Evolutionary conservation across 1,140 invertebrate species (phyloP).

Genomic region (Dufourea novaeangliae): DNA sequence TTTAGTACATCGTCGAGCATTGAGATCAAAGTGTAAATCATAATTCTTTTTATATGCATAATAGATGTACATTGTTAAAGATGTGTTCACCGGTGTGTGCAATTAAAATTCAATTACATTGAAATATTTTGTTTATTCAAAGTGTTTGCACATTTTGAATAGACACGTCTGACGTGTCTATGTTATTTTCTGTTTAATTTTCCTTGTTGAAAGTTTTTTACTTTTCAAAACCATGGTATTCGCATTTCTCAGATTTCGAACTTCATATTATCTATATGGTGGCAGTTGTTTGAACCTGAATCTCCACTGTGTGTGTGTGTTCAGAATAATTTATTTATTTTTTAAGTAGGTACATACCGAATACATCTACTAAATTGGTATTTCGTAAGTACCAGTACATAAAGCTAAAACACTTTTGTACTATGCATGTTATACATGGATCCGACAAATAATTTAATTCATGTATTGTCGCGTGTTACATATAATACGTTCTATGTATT

Average conservation of each 20-base stretch:
- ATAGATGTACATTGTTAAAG: neutral
- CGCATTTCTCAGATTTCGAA: neutral
- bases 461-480: slow-evolving; percentile 56
- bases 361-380: slow-evolving; percentile 60
- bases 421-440: slow-evolving; percentile 69
- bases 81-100: neutral
- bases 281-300: slow-evolving; percentile 1
- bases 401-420: slow-evolving; percentile 79
- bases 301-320: slow-evolving; percentile 41
- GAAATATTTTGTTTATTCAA: slow-evolving; percentile 21
- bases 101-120: slow-evolving; percentile 10
- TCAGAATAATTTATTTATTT: slow-evolving; percentile 73
- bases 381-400: slow-evolving; percentile 70
- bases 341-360: slow-evolving; percentile 67
- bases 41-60: neutral
- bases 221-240: neutral
- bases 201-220: neutral
- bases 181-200: neutral
- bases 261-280: slow-evolving; percentile 11
- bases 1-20: neutral
- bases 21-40: neutral
- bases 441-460: slow-evolving; percentile 73
- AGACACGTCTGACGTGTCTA: slow-evolving; percentile 3
- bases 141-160: slow-evolving; percentile 18
- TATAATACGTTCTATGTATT: slow-evolving; percentile 64